phyloP scores from a whole-genome alignment of 2,888 invertebrate genomes.

The Branchipolynoe longqiensis region DNA sequence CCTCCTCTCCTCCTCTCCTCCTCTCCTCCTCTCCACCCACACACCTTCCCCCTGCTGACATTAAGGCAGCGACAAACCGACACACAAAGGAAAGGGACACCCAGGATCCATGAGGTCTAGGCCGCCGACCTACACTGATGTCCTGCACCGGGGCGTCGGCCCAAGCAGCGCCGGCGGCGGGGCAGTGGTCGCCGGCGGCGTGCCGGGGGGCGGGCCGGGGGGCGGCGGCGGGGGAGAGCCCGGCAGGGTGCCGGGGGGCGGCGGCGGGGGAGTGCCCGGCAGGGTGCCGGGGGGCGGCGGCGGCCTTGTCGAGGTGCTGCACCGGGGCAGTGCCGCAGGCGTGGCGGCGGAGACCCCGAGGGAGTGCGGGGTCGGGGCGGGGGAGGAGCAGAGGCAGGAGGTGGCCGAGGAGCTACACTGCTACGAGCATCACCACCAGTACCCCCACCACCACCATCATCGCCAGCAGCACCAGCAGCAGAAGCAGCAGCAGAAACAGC shows the following conservation, averaged over 20 bases:
- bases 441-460: conserved; percentile 5
- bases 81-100: background rate
- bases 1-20: background rate
- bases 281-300: background rate
- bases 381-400: conserved; percentile 2
- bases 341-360: background rate
- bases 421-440: background rate
- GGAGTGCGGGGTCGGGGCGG: background rate
- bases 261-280: background rate
- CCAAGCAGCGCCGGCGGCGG: too few species aligned
- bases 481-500: background rate
- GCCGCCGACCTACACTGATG: conserved; percentile 34
- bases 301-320: too few species aligned
- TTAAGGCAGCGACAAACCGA: too few species aligned
- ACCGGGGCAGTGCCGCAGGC: background rate
- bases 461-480: conserved; percentile 1
- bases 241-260: background rate
- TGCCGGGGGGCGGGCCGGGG: background rate
- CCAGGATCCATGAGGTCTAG: conserved; percentile 30
- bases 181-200: background rate
- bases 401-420: background rate
- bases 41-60: background rate
- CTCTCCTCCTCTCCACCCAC: background rate
- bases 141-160: conserved; percentile 13
- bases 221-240: background rate